Evolutionary conservation across 2,888 invertebrate species (phyloP), one percentile per base, ranked within the genome.

Genomic region (Toxonevra muliebris): DNA sequence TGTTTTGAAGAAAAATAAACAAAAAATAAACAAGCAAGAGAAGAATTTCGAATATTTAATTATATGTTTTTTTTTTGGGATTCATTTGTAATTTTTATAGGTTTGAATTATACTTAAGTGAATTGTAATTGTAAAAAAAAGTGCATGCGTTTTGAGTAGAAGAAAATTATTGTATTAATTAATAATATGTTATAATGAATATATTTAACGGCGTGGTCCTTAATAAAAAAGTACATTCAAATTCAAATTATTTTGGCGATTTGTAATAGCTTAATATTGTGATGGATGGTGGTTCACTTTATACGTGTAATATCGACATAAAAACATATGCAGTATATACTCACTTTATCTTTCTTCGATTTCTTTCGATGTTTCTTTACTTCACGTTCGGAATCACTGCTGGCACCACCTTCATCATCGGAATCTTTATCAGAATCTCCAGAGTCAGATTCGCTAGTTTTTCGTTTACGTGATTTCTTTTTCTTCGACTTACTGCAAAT

Each of bases 391-490:
- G 87, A 86, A 61, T 84, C 87, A 61, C 77, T 66, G 82, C 72
- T 48, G 40, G 66, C 65, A 57, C 69, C 69, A 13, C n/a, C 84
- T 65, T 83, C 82, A 83, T 87, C 87, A 52, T 81, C 80, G 64
- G 77, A 78, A 61, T 87, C 86, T 8, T 86, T 79, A 20, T 82
- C 82, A 61, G 77, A 79, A 66, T 86, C 87, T 74, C 66, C 76
- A 61, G 87, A 87, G 42, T 80, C 87, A 10, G 80, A 79, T 68
- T 86, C 87, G 41, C 87, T 88, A 9, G 71, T 84, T 74, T 87
- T 87, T 8, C 87, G 86, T 41, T 88, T 89, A 66, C 87, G 88
- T 50, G 88, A 87, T 60, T 88, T 87, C 78, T 88, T 89, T 85
- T 89, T 88, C 83, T 88, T 84, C 42, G 83, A 79, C 69, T 83